Evolutionary conservation across 2,113 vertebrate genomes (phyloP), one percentile per base, ranked within the genome.

Genomic region (Phaetusa simplex): DNA sequence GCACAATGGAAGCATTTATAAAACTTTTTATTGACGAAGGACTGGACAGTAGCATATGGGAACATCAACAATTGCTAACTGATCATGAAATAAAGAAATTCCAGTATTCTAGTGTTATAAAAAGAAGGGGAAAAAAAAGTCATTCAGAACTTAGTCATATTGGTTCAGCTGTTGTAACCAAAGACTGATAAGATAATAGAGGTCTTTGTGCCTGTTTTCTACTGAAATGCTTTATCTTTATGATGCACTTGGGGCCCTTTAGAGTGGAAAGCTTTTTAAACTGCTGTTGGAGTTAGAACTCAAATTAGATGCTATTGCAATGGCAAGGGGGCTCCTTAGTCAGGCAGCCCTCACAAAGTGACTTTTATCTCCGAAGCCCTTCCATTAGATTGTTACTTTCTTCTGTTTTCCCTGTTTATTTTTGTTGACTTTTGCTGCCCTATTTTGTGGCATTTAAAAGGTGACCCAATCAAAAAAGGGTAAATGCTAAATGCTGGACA

Each of bases 201-300:
- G 98, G 97, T 98, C 99, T 99, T 99, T 99, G 99, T 99, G 98
- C 98, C 99, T 98, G 98, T 98, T 99, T 98, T 99, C 98, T 98
- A 98, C 98, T 98, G 99, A 98, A 99, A 99, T 99, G 98, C 99
- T 99, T 99, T 99, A 99, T 99, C 99, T 99, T 98, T 98, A 98
- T 99, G 98, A 99, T 99, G 99, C 98, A 99, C 98, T 99, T 97
- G 98, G 98, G 98, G 99, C 98, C 98, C 98, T 99, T 99, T 99
- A 99, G 99, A 99, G 99, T 98, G 98, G 99, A 99, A 99, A 99
- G 99, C 98, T 99, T 99, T 99, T 98, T 98, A 98, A 98, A 98
- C 98, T 98, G 97, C 98, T 98, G 97, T 98, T 99, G 98, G 98
- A 99, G 98, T 99, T 99, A 99, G 98, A 99, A 99, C 99, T 99